Evolutionary conservation across 2,888 invertebrate species (phyloP).

Genomic region (Digitonthophagus gazella): DNA sequence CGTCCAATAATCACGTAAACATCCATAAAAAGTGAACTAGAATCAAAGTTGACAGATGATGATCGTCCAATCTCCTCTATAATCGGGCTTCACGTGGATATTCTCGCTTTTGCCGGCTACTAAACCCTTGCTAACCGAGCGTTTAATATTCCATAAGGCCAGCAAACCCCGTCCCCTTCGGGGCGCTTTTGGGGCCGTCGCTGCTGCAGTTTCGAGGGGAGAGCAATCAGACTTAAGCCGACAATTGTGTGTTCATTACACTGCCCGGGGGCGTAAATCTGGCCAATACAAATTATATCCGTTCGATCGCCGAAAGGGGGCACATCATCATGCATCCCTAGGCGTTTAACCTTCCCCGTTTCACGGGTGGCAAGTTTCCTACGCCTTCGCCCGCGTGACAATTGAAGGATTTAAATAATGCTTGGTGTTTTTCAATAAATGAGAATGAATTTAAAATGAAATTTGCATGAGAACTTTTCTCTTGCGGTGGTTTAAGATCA

Average conservation of each 20-base stretch:
- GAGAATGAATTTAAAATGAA: too few species aligned
- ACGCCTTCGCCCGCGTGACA: too few species aligned
- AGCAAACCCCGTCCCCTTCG: constrained; percentile 38
- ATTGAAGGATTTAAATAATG: too few species aligned
- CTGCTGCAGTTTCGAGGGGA: constrained; percentile 38
- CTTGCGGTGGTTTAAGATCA: too few species aligned
- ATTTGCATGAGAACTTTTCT: too few species aligned
- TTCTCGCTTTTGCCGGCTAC: constrained; percentile 20
- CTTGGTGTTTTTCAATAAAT: too few species aligned
- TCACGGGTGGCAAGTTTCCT: too few species aligned
- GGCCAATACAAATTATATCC: constrained; percentile 55
- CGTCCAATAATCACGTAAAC: not conserved
- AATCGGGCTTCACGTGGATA: not conserved
- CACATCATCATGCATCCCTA: not conserved
- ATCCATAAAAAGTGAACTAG: not conserved
- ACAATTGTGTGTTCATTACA: constrained; percentile 39
- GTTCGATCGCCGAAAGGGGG: constrained; percentile 24
- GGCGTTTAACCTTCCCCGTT: constrained; percentile 7
- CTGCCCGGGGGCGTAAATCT: constrained; percentile 52
- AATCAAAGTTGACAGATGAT: not conserved
- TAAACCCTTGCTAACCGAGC: constrained; percentile 46
- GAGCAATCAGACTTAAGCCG: constrained; percentile 53
- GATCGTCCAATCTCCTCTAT: not conserved
- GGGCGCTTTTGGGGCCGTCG: constrained; percentile 11
- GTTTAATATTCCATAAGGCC: constrained; percentile 50